A percentile compares a stretch with the other conserved stretches of the same genome.
Conservation (phyloP, 2,113 vertebrate genomes). For the Dasyurus viverrinus region DNA sequence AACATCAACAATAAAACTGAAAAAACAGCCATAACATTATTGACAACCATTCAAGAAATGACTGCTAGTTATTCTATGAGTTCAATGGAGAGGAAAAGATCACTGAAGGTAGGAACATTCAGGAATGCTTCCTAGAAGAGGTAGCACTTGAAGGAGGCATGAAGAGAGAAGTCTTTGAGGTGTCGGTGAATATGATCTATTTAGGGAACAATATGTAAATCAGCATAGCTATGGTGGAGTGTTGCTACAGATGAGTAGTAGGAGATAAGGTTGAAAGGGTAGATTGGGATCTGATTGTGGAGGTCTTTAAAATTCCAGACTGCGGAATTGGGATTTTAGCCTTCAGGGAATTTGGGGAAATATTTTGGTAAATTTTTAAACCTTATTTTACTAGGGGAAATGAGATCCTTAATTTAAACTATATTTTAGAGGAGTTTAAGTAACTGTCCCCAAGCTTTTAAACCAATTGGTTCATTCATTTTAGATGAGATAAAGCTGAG, state of each 20-base stretch:
- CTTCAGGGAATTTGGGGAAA: background rate
- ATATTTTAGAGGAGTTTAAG: background rate
- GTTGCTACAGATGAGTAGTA: background rate
- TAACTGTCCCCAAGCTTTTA: background rate
- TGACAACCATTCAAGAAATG: background rate
- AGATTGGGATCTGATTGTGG: background rate
- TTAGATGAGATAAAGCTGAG: background rate
- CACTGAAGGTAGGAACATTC: background rate
- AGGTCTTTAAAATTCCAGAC: background rate
- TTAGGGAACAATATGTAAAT: background rate
- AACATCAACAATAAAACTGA: background rate
- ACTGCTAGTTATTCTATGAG: background rate
- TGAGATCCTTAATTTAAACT: background rate
- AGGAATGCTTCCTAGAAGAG: background rate
- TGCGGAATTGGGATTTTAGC: background rate
- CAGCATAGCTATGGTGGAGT: background rate
- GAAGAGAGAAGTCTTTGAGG: background rate
- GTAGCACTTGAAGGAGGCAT: background rate
- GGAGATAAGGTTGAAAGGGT: background rate
- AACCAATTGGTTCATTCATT: background rate
- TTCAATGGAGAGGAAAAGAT: background rate
- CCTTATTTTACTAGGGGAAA: background rate
- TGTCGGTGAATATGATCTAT: background rate
- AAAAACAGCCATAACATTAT: background rate
- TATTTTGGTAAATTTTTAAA: background rate